Evolutionary conservation across 1,140 invertebrate species (phyloP), one percentile per base, ranked within the genome.

Genomic region (Acromyrmex heyeri): DNA sequence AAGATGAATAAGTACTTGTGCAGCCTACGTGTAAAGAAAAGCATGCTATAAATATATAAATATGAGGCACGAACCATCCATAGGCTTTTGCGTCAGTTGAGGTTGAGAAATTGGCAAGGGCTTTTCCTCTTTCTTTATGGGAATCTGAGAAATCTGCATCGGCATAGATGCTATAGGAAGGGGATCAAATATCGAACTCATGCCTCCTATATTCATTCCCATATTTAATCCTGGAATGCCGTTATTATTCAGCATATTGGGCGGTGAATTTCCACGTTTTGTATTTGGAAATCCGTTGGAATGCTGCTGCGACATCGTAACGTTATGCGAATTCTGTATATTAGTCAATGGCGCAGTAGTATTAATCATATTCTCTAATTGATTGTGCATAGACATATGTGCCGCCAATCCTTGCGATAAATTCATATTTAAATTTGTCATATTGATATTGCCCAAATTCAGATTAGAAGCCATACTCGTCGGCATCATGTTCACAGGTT

Each of bases 101-200:
- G 90, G 34, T 72, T 94, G 94, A 62, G 92, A 91, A 65, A 94
- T 93, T 12, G 88, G 30, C 34, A 95, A 87, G 8, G 94, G 93
- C 24, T 95, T 94, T 18, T 96, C 96, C 4, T 96, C 96, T 87
- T 96, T 96, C 86, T 96, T 96, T 57, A 95, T 95, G 4, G 96
- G 87, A 18, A 95, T 91, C 55, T 96, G 96, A 10, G 95, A 93
- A 61, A 94, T 93, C 78, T 95, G 91, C 91, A 95, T 95, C 16
- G 96, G 95, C 77, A 95, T 94, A 64, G 94, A 89, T 16, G 94
- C 90, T 18, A 95, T 93, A 30, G 96, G 96, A 27, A 96, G 76
- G 0, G 97, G 96, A 93, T 97, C 97, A 86, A 97, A 97, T 85
- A 97, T 97, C 3, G 97, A 97, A n/a, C 95, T 91, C 91, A 96